Evolutionary conservation across 2,113 vertebrate species (phyloP), one percentile per base, ranked within the genome.

Genomic region (Ochotona princeps): DNA sequence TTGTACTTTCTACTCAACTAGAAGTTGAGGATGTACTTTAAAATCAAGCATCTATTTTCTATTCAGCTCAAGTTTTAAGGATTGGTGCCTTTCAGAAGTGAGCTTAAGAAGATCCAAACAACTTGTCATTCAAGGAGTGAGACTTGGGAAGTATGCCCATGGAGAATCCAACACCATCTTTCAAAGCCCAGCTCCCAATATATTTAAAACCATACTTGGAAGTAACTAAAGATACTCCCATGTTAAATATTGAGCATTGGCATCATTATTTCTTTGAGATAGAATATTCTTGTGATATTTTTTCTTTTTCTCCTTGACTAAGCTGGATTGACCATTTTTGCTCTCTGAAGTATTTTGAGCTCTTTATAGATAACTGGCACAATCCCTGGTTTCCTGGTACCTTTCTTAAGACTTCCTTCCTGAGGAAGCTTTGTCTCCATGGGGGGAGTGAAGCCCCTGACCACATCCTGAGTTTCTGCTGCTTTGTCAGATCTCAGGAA

Each of bases 351-450:
- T 90, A 83, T 89, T 93, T 92, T 70, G 85, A 95, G 81, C 32
- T 91, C 44, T 66, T 82, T 75, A 73, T 17, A 69, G 80, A 74
- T 89, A 67, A 82, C n/a, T 85, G n/a, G 47, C 28, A 66, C 44
- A 73, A 67, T 69, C 32, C 18, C 82, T 72, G 47, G 66, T 81
- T 95, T 95, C 76, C 85, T 63, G 54, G 78, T 78, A 47, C 28
- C 51, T 84, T 82, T 89, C 66, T 82, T 76, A 92, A 88, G 35
- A 81, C 93, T 96, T 95, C 83, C 74, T 95, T 94, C 73, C 69
- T 94, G 67, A 76, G 76, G 66, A 87, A 94, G 86, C 35, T 57
- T 44, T 72, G 20, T 78, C 73, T 87, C n/a, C 0, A 72, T 47
- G 7, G 47, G 60, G 92, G 23, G 78, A 95, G 90, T 5, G 17